These are phyloP conservation scores for Corbicula japonica DNA, from an alignment of 2,888 invertebrate genomes.

Conservation along the genomic window DNA sequence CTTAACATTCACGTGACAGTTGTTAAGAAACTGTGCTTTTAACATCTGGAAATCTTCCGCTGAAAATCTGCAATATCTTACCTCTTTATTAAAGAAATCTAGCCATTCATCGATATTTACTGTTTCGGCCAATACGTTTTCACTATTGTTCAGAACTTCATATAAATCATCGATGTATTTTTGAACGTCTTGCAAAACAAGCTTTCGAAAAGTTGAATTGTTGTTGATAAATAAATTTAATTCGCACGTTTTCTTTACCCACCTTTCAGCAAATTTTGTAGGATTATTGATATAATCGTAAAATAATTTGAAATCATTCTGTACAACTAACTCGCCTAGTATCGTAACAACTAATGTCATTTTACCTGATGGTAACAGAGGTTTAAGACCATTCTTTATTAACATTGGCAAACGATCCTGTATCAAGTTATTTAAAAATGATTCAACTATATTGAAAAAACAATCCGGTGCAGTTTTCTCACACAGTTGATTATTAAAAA, in stretches of 20 bases:
- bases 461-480: constrained; percentile 6
- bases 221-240: not conserved
- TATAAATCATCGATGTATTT: not conserved
- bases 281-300: not conserved
- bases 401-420: not conserved
- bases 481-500: not conserved
- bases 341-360: not conserved
- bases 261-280: not conserved
- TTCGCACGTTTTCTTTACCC: not conserved
- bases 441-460: not conserved
- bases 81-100: not conserved
- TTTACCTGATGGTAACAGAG: not conserved
- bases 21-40: too few relatives aligned
- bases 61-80: not conserved
- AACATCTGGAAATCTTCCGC: not conserved
- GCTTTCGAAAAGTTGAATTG: not conserved
- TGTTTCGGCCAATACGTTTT: not conserved
- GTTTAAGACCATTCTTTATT: not conserved
- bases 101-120: not conserved
- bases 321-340: not conserved
- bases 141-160: not conserved
- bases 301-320: not conserved
- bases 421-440: not conserved
- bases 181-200: not conserved
- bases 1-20: not conserved